A percentile compares a stretch with the other conserved stretches of the same genome.
These are phyloP conservation scores for Passer domesticus DNA, from an alignment of 2,113 vertebrate species.

Conservation along the genomic window DNA sequence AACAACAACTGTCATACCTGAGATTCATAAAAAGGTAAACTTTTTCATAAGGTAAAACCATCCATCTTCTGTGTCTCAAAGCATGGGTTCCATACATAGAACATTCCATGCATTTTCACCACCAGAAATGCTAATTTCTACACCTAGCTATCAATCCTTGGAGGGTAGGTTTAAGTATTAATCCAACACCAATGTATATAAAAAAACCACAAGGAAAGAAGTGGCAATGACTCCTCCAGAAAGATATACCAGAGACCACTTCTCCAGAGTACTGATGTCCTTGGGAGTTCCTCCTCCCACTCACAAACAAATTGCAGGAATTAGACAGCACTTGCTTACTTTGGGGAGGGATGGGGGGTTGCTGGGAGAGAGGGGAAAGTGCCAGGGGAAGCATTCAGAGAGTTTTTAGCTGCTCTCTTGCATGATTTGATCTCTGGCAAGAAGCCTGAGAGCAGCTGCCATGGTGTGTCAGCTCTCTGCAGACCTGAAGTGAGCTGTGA, in stretches of 20 bases:
- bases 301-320: not conserved
- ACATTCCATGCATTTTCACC: not conserved
- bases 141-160: not conserved
- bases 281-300: not conserved
- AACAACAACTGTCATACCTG: not conserved
- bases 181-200: not conserved
- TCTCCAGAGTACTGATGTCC: not conserved
- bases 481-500: not conserved
- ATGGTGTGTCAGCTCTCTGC: not conserved
- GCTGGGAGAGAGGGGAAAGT: accelerated
- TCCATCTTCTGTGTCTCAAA: not conserved
- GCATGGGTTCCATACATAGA: not conserved
- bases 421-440: not conserved
- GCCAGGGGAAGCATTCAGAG: not conserved
- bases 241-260: not conserved
- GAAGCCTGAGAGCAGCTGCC: conserved; percentile 9
- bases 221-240: not conserved
- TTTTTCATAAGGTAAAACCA: not conserved
- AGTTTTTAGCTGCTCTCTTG: not conserved
- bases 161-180: not conserved
- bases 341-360: not conserved
- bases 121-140: not conserved
- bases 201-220: not conserved
- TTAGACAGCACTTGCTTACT: not conserved
- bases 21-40: not conserved